phyloP scores from a whole-genome alignment of 2,888 invertebrate genomes.

The Agriopis marginaria region DNA sequence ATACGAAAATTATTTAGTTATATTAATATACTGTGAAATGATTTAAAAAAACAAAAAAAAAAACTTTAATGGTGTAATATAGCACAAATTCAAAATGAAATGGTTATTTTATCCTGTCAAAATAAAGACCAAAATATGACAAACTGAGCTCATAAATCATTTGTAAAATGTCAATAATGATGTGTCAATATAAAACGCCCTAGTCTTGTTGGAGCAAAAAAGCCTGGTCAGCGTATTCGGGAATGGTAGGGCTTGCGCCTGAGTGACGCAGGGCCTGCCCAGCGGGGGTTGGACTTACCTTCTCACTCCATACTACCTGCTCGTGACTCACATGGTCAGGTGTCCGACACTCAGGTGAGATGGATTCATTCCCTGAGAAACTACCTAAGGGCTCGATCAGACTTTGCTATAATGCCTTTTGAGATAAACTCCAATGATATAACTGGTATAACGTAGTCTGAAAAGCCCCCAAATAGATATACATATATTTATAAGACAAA shows the following conservation, averaged over 20 bases:
- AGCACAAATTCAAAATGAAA: conserved; percentile 1
- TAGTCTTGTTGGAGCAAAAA: conserved; percentile 52
- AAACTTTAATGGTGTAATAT: no score
- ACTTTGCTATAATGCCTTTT: background rate
- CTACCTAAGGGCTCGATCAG: background rate
- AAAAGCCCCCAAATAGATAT: background rate
- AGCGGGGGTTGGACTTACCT: conserved; percentile 71
- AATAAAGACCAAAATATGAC: conserved; percentile 42
- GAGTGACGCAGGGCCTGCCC: conserved; percentile 76
- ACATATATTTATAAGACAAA: background rate
- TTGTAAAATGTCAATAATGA: conserved; percentile 54
- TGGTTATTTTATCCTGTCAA: conserved; percentile 36
- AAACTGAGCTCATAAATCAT: conserved; percentile 42
- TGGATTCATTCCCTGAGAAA: conserved; percentile 50
- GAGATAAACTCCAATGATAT: no score
- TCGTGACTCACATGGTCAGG: conserved; percentile 46
- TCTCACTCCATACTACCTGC: conserved; percentile 70
- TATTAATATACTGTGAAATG: no score
- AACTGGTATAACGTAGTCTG: background rate
- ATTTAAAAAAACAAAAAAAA: background rate
- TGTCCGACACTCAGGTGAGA: conserved; percentile 39
- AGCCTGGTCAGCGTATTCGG: conserved; percentile 49
- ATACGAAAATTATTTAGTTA: no score
- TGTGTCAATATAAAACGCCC: conserved; percentile 54
- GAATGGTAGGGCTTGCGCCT: conserved; percentile 49